Evolutionary conservation across 2,888 invertebrate species (phyloP).

Genomic region (Megamerina dolium): DNA sequence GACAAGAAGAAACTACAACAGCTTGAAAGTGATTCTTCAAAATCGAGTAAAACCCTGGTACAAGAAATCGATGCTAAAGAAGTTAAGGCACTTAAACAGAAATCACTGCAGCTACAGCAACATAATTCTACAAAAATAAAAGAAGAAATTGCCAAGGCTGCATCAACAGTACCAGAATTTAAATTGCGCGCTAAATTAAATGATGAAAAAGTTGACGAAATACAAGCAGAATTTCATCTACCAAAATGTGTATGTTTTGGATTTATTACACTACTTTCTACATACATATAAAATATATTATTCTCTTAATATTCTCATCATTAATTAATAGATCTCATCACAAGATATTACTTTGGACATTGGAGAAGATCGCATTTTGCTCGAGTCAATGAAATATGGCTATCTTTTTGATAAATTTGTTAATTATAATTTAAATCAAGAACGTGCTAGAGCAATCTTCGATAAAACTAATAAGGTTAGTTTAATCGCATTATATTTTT

Average conservation of each 20-base stretch:
- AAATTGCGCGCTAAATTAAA: conserved; percentile 57
- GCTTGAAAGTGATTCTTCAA: conserved; percentile 11
- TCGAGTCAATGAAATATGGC: conserved; percentile 58
- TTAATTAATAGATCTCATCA: conserved; percentile 51
- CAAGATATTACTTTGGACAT: conserved; percentile 62
- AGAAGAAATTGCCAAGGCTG: conserved; percentile 30
- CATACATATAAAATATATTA: neutral
- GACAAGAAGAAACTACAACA: conserved; percentile 26
- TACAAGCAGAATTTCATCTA: conserved; percentile 45
- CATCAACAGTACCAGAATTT: conserved; percentile 53
- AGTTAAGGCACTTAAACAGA: conserved; percentile 23
- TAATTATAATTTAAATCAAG: conserved; percentile 60
- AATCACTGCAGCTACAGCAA: conserved; percentile 26
- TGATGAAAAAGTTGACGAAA: conserved; percentile 35
- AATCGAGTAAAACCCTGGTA: conserved; percentile 48
- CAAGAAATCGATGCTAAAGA: conserved; percentile 53
- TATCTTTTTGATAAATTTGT: conserved; percentile 65
- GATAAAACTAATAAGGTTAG: conserved; percentile 53
- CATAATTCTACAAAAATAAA: conserved; percentile 23
- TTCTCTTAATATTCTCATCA: neutral
- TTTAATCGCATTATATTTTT: neutral
- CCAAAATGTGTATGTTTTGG: conserved; percentile 43
- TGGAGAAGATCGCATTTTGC: conserved; percentile 68
- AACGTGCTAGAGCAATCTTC: conserved; percentile 52
- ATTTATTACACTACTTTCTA: neutral